Evolutionary conservation across 2,797 vertebrate species (phyloP).

Genomic region (Lutjanus campechanus): DNA sequence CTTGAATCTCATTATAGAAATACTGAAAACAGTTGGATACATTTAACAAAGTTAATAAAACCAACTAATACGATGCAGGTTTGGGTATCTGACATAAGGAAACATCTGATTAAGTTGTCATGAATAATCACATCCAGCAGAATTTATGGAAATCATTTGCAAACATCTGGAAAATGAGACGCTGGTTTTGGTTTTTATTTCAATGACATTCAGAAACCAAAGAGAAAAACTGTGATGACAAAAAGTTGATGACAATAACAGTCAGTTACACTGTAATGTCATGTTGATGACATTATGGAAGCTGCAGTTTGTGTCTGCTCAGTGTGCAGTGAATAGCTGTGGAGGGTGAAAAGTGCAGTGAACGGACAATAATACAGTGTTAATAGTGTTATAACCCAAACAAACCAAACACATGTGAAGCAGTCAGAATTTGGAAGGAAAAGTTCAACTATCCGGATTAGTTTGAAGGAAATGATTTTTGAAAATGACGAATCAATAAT

Average conservation of each 20-base stretch:
- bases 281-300: slow-evolving; percentile 66
- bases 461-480: background rate
- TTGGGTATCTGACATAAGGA: slow-evolving; percentile 25
- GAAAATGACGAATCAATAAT: background rate
- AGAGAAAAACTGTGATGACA: slow-evolving; percentile 12
- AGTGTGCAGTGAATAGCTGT: background rate
- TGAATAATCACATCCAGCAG: slow-evolving; percentile 28
- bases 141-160: slow-evolving; percentile 56
- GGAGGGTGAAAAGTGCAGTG: background rate
- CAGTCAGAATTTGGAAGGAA: slow-evolving; percentile 9
- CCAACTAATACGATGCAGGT: slow-evolving; percentile 23
- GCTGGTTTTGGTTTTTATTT: slow-evolving; percentile 37
- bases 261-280: slow-evolving; percentile 42
- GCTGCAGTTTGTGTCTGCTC: background rate
- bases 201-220: slow-evolving; percentile 48
- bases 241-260: slow-evolving; percentile 30
- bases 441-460: slow-evolving; percentile 12
- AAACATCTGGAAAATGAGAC: slow-evolving; percentile 67
- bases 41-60: slow-evolving; percentile 45
- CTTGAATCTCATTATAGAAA: slow-evolving; percentile 15
- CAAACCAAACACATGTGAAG: background rate
- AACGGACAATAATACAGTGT: slow-evolving; percentile 4
- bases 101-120: slow-evolving; percentile 40
- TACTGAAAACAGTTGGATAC: slow-evolving; percentile 8
- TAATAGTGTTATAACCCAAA: slow-evolving; percentile 8